phyloP scores from a whole-genome alignment of 2,113 vertebrate genomes.

The Oceanites oceanicus region DNA sequence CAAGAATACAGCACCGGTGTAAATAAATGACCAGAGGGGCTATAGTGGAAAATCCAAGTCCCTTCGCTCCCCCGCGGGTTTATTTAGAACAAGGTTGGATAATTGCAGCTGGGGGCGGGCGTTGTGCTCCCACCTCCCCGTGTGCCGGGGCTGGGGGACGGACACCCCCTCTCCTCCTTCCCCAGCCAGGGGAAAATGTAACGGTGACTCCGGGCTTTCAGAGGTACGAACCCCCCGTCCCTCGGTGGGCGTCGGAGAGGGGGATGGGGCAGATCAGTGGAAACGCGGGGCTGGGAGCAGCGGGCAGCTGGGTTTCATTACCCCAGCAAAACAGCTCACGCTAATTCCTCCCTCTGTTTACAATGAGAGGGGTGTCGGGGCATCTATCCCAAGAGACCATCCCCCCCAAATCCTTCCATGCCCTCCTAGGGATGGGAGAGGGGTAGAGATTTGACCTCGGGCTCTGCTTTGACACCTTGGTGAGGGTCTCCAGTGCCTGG shows the following conservation, averaged over 20 bases:
- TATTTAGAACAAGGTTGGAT: background rate
- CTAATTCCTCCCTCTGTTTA: background rate
- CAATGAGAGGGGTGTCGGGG: rapidly evolving
- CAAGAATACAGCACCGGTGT: background rate
- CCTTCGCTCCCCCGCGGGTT: background rate
- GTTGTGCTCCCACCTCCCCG: background rate
- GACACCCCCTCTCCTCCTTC: background rate
- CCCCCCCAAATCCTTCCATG: background rate
- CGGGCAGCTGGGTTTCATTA: background rate
- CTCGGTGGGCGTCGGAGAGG: background rate
- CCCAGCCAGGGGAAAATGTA: background rate
- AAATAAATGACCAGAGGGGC: slow-evolving; percentile 21
- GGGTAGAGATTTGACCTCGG: background rate
- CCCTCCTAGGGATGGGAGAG: background rate
- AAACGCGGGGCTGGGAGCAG: background rate
- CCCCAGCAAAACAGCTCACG: background rate
- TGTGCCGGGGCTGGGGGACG: background rate
- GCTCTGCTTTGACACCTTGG: background rate
- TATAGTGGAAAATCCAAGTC: background rate
- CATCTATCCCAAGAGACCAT: background rate
- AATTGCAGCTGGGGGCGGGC: background rate
- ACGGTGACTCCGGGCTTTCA: background rate
- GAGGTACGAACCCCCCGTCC: background rate
- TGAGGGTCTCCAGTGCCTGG: rapidly evolving
- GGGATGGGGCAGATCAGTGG: background rate